phyloP scores from a whole-genome alignment of 2,797 vertebrate genomes.

The Enteromius thamalakanensis region DNA sequence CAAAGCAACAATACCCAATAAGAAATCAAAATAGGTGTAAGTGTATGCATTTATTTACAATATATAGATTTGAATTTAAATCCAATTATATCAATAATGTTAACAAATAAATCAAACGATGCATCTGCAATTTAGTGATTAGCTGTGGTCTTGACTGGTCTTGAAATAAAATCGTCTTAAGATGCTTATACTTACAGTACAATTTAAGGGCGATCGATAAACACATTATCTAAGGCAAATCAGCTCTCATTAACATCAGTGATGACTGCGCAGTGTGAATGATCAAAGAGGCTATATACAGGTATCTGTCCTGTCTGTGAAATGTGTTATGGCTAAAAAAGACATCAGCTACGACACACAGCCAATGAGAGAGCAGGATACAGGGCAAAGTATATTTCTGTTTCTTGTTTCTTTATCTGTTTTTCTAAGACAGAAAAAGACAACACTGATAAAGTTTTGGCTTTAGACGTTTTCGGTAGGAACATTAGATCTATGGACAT shows the following conservation, averaged over 20 bases:
- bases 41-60: background rate
- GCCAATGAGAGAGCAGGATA: background rate
- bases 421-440: too few species aligned
- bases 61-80: background rate
- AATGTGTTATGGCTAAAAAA: too few species aligned
- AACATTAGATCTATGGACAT: conserved; percentile 50
- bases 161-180: background rate
- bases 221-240: background rate
- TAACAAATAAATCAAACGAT: background rate
- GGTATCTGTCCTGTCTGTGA: background rate
- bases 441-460: background rate
- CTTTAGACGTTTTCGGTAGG: conserved; percentile 39
- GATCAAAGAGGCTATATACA: background rate
- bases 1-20: background rate
- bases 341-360: background rate
- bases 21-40: background rate
- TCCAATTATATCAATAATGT: background rate
- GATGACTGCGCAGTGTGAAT: background rate
- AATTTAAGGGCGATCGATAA: background rate
- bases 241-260: background rate
- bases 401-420: background rate
- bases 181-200: background rate
- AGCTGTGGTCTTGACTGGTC: background rate
- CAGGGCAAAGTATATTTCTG: background rate
- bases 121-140: background rate